Base-by-base conservation (phyloP, 2,888 invertebrate species). In the Volucella bombylans region DNA sequence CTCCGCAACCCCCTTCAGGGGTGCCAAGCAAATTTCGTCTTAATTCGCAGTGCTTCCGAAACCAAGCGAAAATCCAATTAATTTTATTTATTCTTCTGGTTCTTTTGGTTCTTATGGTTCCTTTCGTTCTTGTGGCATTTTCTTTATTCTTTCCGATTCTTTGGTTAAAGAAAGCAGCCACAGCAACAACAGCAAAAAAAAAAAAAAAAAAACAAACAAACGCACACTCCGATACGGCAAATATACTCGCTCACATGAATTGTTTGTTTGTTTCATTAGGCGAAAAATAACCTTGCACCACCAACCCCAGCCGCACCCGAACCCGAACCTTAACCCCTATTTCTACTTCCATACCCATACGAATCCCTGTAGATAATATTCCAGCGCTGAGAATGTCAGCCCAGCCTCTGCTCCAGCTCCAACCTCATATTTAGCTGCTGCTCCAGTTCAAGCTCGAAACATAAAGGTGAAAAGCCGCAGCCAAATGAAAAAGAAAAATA, bases 31-130 rank as follows among this genome's bases (percentile, higher is more conserved):
- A 71, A 31, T 54, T 64, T 68, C 49, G 49, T 49, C 55, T 74
- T 73, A 82, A 69, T 82, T 82, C 54, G 68, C 68, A 77, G 67
- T 59, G 73, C 79, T 69, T 73, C 59, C 62, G 79, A 82, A 82
- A 72, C 79, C 79, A 82, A 82, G 79, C 79, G 73, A 82, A 79
- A 82, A 82, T 57, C 82, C 82, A 78, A 82, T 79, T 82, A 79
- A 69, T 79, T 79, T 82, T 79, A 57, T 73, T 82, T 80, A 72
- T 67, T 82, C 61, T 67, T 47, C 52, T 50, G 65, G 18, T 23
- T 15, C 59, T 41, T 18, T 9, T 45, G 49, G 12, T 50, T 50
- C 41, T 18, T 45, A n/a, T 57, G 15, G 39, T 8, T 15, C 59
- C 54, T 18, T 9, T 45, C 41, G 12, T 62, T 45, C 64, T 15